Base-by-base conservation (phyloP, 2,888 invertebrate species). In the Seira sanloemensis region DNA sequence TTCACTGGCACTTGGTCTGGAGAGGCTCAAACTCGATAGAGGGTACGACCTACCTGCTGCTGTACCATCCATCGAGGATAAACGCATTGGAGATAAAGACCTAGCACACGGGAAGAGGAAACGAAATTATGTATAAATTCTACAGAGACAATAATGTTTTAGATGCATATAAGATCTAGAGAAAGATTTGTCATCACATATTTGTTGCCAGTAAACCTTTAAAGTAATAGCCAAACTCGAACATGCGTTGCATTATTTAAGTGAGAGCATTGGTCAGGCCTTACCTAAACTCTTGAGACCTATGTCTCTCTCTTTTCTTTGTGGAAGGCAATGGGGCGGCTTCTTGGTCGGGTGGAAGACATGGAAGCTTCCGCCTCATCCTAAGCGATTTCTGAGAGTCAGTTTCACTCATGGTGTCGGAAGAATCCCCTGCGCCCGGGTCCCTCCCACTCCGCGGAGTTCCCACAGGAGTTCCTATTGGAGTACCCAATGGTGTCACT, bases 391-490 rank as follows among this genome's bases (percentile, higher is more conserved):
- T 92, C 87, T 91, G 91, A 23, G 92, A 92, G 86, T 92, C 92
- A 0, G 92, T 92, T 88, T 92, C 92, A 88, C 91, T 92, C 90
- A 91, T 90, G 5, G 91, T 92, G 86, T 92, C 92, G 1, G 92
- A 92, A 12, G 92, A 92, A 86, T 92, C 92, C 2, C 91, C 91
- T 7, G 90, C 91, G 23, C 84, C 82, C 18, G 90, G 88, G 86
- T 91, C 91, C 37, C 91, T 90, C 9, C 91, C 89, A 46, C 91
- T 91, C 27, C 91, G 87, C 0, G 91, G 90, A 12, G 91, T 90
- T 26, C 90, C 90, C 37, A 90, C 90, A 27, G 90, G 90, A 66
- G 91, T 90, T 82, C 90, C 90, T 86, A 86, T 83, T 82, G 91
- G 90, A 73, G 90, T 90, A 72, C 90, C 90, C 81, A 90, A 90